Evolutionary conservation across 2,888 invertebrate genomes (phyloP).

Genomic region (Meganola albula): DNA sequence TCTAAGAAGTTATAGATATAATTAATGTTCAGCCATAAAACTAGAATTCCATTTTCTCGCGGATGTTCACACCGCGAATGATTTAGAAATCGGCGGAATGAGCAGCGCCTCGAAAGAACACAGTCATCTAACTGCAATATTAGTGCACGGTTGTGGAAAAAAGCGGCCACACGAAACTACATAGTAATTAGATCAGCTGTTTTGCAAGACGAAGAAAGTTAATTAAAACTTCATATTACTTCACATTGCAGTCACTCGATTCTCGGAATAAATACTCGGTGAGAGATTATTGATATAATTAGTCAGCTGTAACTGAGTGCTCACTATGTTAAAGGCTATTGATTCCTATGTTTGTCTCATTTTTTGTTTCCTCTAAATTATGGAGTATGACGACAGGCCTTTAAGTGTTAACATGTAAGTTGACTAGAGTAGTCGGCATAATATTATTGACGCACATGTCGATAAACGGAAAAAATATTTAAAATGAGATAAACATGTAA

Average conservation of each 20-base stretch:
- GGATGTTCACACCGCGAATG: slow-evolving; percentile 46
- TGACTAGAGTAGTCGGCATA: too few species aligned
- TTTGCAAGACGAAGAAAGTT: slow-evolving; percentile 47
- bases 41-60: slow-evolving; percentile 57
- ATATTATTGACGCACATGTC: too few species aligned
- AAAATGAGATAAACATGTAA: too few species aligned
- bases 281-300: slow-evolving; percentile 19
- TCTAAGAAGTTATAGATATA: slow-evolving; percentile 27
- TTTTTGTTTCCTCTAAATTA: too few species aligned
- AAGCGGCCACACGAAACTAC: slow-evolving; percentile 40
- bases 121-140: slow-evolving; percentile 38
- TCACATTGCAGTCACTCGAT: slow-evolving; percentile 20
- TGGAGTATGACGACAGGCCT: too few species aligned
- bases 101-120: slow-evolving; percentile 51
- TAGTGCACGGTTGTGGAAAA: slow-evolving; percentile 38
- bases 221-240: slow-evolving; percentile 47
- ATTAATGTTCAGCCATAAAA: slow-evolving; percentile 45
- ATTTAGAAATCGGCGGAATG: slow-evolving; percentile 56
- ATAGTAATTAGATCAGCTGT: slow-evolving; percentile 63
- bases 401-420: too few species aligned
- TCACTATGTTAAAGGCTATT: too few species aligned
- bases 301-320: too few species aligned
- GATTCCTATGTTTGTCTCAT: too few species aligned
- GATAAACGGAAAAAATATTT: too few species aligned
- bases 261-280: slow-evolving; percentile 9